A percentile compares a stretch with the other conserved stretches of the same genome.
Conservation (phyloP, 2,888 invertebrate species). For the Luperina testacea region DNA sequence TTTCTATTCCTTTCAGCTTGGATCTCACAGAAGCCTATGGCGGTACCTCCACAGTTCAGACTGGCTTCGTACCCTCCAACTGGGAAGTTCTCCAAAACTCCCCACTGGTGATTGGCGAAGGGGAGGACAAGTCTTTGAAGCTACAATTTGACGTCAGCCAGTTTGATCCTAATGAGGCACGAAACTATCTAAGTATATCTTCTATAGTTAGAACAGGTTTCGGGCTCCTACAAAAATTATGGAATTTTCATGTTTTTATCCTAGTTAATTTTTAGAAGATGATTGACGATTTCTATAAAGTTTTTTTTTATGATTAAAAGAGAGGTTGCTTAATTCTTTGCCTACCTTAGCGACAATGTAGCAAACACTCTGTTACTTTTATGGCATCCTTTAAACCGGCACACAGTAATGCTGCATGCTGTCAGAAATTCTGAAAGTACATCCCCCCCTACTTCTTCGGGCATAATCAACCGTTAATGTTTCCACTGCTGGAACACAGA, state of each 20-base stretch:
- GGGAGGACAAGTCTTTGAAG: constrained; percentile 95
- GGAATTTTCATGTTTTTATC: too few species aligned
- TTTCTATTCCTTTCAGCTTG: constrained; percentile 58
- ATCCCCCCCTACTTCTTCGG: background rate
- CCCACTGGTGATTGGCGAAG: constrained; percentile 96
- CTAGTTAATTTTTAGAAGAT: background rate
- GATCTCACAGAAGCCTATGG: constrained; percentile 67
- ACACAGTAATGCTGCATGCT: background rate
- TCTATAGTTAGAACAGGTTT: background rate
- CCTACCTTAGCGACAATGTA: background rate
- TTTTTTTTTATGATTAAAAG: background rate
- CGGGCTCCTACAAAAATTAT: too few species aligned
- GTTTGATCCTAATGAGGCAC: constrained; percentile 97
- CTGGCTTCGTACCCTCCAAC: constrained; percentile 13
- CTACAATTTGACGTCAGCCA: constrained; percentile 98
- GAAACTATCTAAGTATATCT: background rate
- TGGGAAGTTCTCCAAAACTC: constrained; percentile 88
- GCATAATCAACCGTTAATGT: too few species aligned
- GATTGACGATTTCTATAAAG: background rate
- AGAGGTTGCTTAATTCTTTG: background rate
- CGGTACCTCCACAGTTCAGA: constrained; percentile 30
- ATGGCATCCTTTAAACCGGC: too few species aligned
- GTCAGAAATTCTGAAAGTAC: background rate
- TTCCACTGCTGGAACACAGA: too few species aligned
- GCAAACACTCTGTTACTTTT: background rate